Percentiles rank a stretch among this genome's conserved stretches.
phyloP scores from a whole-genome alignment of 2,888 invertebrate genomes.

The Leucophora obtusa region DNA sequence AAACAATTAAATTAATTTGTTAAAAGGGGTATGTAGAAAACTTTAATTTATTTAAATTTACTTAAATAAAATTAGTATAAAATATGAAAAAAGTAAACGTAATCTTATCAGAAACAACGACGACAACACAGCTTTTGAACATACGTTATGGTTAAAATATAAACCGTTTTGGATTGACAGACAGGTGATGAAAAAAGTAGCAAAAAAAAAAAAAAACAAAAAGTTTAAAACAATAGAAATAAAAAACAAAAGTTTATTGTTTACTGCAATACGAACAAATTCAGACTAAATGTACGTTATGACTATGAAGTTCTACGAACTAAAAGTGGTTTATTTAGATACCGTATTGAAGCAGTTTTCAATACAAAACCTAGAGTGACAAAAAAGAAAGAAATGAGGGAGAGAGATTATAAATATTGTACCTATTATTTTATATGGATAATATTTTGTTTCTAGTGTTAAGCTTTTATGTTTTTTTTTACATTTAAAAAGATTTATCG shows the following conservation, averaged over 20 bases:
- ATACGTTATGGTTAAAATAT: conserved; percentile 25
- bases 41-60: conserved; percentile 27
- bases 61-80: conserved; percentile 32
- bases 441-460: too few relatives aligned
- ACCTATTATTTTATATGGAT: too few relatives aligned
- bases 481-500: neutral
- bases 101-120: conserved; percentile 55
- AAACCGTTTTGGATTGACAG: conserved; percentile 33
- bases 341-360: neutral
- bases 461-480: too few relatives aligned
- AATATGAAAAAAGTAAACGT: conserved; percentile 36
- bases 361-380: neutral
- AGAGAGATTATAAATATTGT: neutral
- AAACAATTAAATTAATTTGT: conserved; percentile 34
- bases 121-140: conserved; percentile 17
- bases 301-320: conserved; percentile 52
- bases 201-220: conserved; percentile 28
- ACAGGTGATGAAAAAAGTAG: conserved; percentile 56
- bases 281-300: conserved; percentile 62
- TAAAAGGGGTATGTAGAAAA: conserved; percentile 31
- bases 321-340: conserved; percentile 1
- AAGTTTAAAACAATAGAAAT: conserved; percentile 41
- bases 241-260: conserved; percentile 48
- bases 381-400: neutral
- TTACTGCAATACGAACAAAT: conserved; percentile 60